Percentiles rank a stretch among this genome's conserved stretches.
Conservation (phyloP, 2,113 vertebrate genomes). For the Chloropsis cyanopogon region DNA sequence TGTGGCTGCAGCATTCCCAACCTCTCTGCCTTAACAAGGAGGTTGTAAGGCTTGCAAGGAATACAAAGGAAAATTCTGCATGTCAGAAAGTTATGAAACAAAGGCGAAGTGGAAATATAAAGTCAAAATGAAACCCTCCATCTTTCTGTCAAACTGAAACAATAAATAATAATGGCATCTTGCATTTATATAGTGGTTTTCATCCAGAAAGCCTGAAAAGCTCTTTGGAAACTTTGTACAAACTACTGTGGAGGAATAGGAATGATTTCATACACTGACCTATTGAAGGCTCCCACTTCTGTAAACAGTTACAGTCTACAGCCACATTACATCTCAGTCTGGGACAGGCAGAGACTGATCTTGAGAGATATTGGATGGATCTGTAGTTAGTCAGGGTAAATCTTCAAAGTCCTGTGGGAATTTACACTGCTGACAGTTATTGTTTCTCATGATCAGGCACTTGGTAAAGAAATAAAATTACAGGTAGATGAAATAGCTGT, state of each 20-base stretch:
- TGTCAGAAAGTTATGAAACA: constrained; percentile 59
- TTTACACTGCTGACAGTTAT: constrained; percentile 48
- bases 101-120: constrained; percentile 56
- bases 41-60: not conserved
- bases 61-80: constrained; percentile 6
- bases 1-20: not conserved
- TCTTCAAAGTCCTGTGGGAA: constrained; percentile 31
- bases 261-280: constrained; percentile 38
- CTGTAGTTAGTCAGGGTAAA: constrained; percentile 47
- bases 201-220: constrained; percentile 49
- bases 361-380: constrained; percentile 35
- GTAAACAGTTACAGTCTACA: constrained; percentile 28
- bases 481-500: constrained; percentile 13
- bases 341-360: constrained; percentile 53
- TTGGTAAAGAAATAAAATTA: constrained; percentile 53
- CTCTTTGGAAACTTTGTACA: constrained; percentile 60
- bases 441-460: constrained; percentile 43
- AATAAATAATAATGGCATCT: constrained; percentile 68
- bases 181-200: constrained; percentile 43
- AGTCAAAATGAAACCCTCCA: constrained; percentile 68
- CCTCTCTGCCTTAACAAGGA: not conserved
- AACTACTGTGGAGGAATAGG: constrained; percentile 48
- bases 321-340: constrained; percentile 9
- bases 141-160: constrained; percentile 68
- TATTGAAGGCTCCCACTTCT: constrained; percentile 17